Evolutionary conservation across 2,113 vertebrate species (phyloP).

Genomic region (Tonatia bakeri): DNA sequence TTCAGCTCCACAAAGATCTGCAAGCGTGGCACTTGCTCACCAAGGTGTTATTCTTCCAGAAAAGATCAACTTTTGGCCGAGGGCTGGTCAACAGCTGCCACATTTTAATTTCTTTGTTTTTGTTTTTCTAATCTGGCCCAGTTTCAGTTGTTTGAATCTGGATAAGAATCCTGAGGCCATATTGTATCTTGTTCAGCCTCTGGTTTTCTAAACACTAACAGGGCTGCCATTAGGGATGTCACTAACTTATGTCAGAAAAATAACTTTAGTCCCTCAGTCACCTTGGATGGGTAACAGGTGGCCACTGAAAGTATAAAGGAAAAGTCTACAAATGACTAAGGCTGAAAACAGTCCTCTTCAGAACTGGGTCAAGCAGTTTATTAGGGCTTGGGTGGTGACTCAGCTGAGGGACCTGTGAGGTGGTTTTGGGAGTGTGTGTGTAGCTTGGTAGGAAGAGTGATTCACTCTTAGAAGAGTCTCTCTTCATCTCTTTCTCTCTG

Average conservation of each 20-base stretch:
- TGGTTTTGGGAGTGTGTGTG: not conserved
- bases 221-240: not conserved
- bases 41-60: not conserved
- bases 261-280: not conserved
- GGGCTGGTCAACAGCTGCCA: not conserved
- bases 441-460: not conserved
- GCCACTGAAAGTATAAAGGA: not conserved
- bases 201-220: not conserved
- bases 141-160: not conserved
- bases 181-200: not conserved
- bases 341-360: not conserved
- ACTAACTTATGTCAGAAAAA: not conserved
- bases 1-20: not conserved
- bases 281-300: not conserved
- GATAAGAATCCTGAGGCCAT: not conserved
- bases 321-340: not conserved
- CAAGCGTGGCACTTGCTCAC: not conserved
- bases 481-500: not conserved
- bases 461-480: not conserved
- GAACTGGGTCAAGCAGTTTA: conserved; percentile 49
- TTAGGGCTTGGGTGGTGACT: conserved; percentile 17
- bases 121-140: not conserved
- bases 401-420: not conserved
- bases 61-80: not conserved
- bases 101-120: not conserved